A percentile compares a stretch with the other conserved stretches of the same genome.
Evolutionary conservation across 2,797 vertebrate species (phyloP).

Genomic region (Danio aesculapii): DNA sequence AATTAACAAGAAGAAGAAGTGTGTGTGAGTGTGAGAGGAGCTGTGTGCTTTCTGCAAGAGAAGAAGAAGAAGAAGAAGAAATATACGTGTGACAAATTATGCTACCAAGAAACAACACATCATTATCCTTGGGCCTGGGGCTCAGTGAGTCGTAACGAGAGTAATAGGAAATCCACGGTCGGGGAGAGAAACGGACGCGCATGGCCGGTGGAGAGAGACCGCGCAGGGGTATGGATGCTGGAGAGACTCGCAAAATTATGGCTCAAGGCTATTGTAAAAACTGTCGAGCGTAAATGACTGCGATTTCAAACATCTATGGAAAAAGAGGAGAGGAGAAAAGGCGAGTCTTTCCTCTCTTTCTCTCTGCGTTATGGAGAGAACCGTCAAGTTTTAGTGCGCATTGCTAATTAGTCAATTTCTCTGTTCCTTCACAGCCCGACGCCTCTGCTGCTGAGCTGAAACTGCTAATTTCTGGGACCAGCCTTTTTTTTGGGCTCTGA

Average conservation of each 20-base stretch:
- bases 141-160: constrained; percentile 99
- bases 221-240: constrained; percentile 99
- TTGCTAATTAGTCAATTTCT: constrained; percentile 99
- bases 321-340: constrained; percentile 85
- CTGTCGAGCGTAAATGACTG: constrained; percentile 99
- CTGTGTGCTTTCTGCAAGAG: constrained; percentile 99
- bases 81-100: constrained; percentile 99
- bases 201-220: constrained; percentile 99
- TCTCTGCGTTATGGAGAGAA: constrained; percentile 99
- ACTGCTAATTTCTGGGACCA: constrained; percentile 99
- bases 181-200: constrained; percentile 99
- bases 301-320: constrained; percentile 99
- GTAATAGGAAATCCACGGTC: constrained; percentile 99
- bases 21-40: constrained; percentile 95
- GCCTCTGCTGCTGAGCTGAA: constrained; percentile 99
- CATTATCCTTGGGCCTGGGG: constrained; percentile 99
- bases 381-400: constrained; percentile 99
- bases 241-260: constrained; percentile 99
- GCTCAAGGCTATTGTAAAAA: constrained; percentile 99
- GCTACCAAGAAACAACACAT: constrained; percentile 99
- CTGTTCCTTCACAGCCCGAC: constrained; percentile 99
- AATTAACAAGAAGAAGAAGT: constrained; percentile 92
- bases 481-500: constrained; percentile 97
- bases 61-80: constrained; percentile 99
- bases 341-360: constrained; percentile 92